Percentiles rank a stretch among this genome's conserved stretches.
These are phyloP conservation scores for Cephus pulcher DNA, from an alignment of 2,888 invertebrate species.

Conservation along the genomic window DNA sequence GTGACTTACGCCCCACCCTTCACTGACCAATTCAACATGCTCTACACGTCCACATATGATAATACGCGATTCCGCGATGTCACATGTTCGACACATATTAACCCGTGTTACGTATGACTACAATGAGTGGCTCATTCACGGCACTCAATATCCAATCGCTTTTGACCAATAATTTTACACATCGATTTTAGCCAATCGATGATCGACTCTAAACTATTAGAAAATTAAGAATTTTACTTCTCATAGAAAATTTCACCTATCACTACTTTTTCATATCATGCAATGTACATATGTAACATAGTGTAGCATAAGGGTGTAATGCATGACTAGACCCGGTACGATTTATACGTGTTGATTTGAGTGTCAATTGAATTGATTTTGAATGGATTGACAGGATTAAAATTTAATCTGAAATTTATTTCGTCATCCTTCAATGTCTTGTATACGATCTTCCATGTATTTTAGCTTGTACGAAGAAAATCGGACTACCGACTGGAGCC, in stretches of 20 bases:
- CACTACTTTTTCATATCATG: not conserved
- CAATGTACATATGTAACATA: not conserved
- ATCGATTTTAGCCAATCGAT: not conserved
- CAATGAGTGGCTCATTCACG: conserved; percentile 19
- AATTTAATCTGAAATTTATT: not conserved
- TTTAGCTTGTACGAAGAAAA: not conserved
- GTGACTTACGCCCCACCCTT: conserved; percentile 40
- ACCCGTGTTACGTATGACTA: conserved; percentile 31
- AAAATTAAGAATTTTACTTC: not conserved
- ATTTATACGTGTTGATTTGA: not conserved
- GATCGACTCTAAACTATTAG: too few species aligned
- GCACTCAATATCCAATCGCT: not conserved
- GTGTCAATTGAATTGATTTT: not conserved
- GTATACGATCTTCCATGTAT: too few species aligned
- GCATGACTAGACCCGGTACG: not conserved
- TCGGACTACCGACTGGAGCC: not conserved
- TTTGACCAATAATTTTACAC: not conserved
- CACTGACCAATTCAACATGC: not conserved
- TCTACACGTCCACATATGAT: conserved; percentile 10
- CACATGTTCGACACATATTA: conserved; percentile 42
- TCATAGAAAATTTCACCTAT: not conserved
- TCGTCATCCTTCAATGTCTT: too few species aligned
- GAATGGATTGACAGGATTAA: not conserved
- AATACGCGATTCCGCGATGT: conserved; percentile 22
- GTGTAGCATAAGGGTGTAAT: not conserved